Evolutionary conservation across 2,888 invertebrate species (phyloP).

Genomic region (Camponotus fellah): DNA sequence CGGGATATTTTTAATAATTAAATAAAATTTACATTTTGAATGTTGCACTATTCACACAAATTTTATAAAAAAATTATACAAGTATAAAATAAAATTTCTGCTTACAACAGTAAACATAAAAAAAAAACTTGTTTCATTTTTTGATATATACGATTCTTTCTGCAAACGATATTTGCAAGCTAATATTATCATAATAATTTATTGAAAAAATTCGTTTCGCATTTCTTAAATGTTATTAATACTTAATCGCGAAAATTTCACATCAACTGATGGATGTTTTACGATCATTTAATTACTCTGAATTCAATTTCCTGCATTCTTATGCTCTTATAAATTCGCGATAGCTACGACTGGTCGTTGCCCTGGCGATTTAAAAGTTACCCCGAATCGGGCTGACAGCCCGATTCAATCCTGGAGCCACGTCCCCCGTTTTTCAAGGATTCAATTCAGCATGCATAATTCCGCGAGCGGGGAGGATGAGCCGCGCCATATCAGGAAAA

Average conservation of each 20-base stretch:
- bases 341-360: conserved; percentile 39
- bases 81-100: neutral
- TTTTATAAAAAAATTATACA: neutral
- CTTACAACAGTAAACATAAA: neutral
- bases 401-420: conserved; percentile 17
- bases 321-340: conserved; percentile 18
- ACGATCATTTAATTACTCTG: conserved; percentile 18
- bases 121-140: conserved; percentile 1
- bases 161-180: neutral
- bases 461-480: conserved; percentile 47
- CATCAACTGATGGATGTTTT: neutral
- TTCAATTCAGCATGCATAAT: conserved; percentile 53
- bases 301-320: neutral
- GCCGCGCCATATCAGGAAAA: conserved; percentile 59
- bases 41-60: neutral
- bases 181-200: neutral
- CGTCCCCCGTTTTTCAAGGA: conserved; percentile 32
- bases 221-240: neutral
- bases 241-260: neutral
- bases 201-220: neutral
- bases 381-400: neutral
- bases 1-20: neutral
- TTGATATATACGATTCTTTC: conserved; percentile 1
- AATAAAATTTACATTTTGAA: neutral
- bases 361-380: conserved; percentile 50